Percentiles rank a stretch among this genome's conserved stretches.
Conservation (phyloP, 2,113 vertebrate genomes). For the Anthoscopus minutus region DNA sequence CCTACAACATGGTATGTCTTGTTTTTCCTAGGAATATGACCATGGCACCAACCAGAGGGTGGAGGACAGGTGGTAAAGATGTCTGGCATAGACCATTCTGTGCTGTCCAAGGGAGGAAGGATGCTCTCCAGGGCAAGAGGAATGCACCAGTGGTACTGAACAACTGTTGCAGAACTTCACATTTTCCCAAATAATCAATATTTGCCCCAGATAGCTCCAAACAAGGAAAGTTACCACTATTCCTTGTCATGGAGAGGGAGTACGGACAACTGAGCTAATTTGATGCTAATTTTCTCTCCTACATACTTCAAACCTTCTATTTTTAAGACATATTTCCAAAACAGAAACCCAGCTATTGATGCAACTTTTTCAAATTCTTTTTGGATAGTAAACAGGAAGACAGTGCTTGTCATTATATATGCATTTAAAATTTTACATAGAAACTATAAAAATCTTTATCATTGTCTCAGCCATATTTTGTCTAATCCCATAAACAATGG, state of each 20-base stretch:
- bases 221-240: background rate
- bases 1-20: background rate
- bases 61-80: background rate
- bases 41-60: background rate
- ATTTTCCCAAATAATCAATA: background rate
- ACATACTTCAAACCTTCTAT: background rate
- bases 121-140: background rate
- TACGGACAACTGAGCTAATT: background rate
- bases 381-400: background rate
- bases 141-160: background rate
- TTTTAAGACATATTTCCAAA: background rate
- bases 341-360: fast-evolving
- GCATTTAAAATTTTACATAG: background rate
- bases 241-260: background rate
- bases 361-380: background rate
- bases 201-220: background rate
- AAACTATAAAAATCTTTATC: background rate
- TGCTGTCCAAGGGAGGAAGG: background rate
- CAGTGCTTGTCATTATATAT: background rate
- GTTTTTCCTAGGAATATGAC: background rate
- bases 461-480: background rate
- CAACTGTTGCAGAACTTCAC: background rate
- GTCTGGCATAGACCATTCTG: fast-evolving
- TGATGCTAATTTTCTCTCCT: background rate
- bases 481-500: background rate